Base-by-base conservation (phyloP, 1,140 invertebrate genomes). In the Drosophila bocqueti region DNA sequence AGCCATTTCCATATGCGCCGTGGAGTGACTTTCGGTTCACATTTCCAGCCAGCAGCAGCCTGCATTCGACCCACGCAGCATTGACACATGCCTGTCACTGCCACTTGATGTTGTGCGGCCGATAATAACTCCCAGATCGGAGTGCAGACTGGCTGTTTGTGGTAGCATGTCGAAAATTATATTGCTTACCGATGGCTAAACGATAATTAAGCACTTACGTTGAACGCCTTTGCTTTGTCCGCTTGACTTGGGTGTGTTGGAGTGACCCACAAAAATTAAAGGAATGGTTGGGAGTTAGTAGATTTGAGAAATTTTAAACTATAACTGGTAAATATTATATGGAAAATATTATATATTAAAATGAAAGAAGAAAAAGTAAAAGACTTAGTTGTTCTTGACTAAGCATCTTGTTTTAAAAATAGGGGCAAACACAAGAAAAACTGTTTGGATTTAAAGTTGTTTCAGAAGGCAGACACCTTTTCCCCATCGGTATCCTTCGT, bases 11-110 rank as follows among this genome's bases (percentile, higher is more conserved):
- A 66, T 60, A 79, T 83, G 64, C 67, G 61, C 67, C 54, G 42
- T 16, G 52, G 43, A 50, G 58, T 72, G 58, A 58, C 50, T 74
- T 79, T 64, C 24, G 59, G 64, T 76, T 45, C 49, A 67, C 36
- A 61, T 74, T 47, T 29, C n/a, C 67, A 69, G 46, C 46, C 62
- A 54, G 60, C 40, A 64, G 31, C 62, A 59, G 46, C 24, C 65
- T 42, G 31, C 62, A 31, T 29, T 47, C 62, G 46, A 46, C 83
- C 83, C 83, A 86, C 83, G 73, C 83, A 65, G 61, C 58, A 83
- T 81, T 85, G 82, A 85, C 82, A 84, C 69, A 71, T 72, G 82
- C 61, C 68, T 75, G 82, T 78, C 82, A 77, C 61, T 66, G 54
- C 68, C 64, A 84, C 79, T 79, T 76, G 76, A 71, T 54, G 62